Base-by-base conservation (phyloP, 2,113 vertebrate species). In the Hyaena hyaena region DNA sequence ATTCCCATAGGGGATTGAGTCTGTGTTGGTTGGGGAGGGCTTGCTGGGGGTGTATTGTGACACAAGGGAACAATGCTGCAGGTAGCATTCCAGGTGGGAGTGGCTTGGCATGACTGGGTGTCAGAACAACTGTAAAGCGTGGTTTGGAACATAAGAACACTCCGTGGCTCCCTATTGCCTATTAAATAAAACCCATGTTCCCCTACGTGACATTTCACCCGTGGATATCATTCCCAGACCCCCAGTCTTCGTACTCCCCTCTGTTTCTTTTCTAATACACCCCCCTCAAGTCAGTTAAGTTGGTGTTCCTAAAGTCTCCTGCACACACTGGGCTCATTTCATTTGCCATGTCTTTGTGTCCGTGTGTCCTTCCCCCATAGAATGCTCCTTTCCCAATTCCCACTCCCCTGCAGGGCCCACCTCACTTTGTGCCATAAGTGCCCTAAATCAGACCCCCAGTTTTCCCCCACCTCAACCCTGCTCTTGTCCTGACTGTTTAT, bases 341-440 rank as follows among this genome's bases (percentile, higher is more conserved):
- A 24, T 19, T 26, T 26, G 53, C 45, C 26, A 7, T 12, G 28
- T 26, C 24, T 50, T 68, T 68, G 7, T 68, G 39, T 31, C 14
- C 0, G 0, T 26, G 53, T 14, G 15, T 35, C 17, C 33, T 39
- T 14, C 15, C 15, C 5, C 15, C 35, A 6, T 0, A 16, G 4
- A 76, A 43, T 15, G 24, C 28, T 43, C 28, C 28, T 79, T 82
- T 17, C 43, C 66, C 33, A 35, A 3, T 94, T 83, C 35, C 69
- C n/a, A 69, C 10, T 19, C 68, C 24, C 3, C 39, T 24, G 16
- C 31, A 68, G 39, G 35, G 33, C 23, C 9, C 48, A 45, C 16
- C 7, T 76, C 68, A 76, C 53, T 77, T 69, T 79, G 24, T 80
- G 21, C 39, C 55, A 28, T 53, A 23, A 39, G 53, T 66, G 9